A percentile compares a stretch with the other conserved stretches of the same genome.
Conservation (phyloP, 37 sponge, comb jelly and placozoan genomes). For the Beroe ovata region DNA sequence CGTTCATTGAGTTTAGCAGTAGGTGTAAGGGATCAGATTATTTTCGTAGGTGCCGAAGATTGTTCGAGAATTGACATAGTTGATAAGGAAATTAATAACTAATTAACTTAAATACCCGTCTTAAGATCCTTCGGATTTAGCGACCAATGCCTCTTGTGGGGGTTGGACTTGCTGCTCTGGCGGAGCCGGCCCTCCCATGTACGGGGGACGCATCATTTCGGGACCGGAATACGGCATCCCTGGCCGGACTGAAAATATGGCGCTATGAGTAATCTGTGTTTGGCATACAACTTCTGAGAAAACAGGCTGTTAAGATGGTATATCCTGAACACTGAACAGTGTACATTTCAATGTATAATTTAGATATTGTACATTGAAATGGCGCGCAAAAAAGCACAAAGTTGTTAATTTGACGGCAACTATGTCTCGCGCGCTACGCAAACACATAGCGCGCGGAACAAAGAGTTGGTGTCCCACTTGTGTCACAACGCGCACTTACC, state of each 20-base stretch:
- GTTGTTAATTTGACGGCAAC: not conserved
- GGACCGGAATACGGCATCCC: not conserved
- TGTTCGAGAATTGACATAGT: no score
- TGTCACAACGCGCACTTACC: not conserved
- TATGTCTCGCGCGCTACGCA: not conserved
- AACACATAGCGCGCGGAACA: not conserved
- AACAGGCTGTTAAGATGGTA: no score
- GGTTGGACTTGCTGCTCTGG: not conserved
- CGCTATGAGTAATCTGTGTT: no score
- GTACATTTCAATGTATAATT: no score
- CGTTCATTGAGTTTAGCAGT: no score
- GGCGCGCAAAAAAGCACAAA: not conserved
- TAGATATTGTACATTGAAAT: no score
- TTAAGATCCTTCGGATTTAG: not conserved
- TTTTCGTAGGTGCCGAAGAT: no score
- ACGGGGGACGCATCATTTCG: slow-evolving; percentile 49
- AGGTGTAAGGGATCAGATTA: no score
- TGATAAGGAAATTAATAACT: no score
- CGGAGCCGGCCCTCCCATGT: slow-evolving; percentile 16
- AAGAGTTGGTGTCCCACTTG: not conserved
- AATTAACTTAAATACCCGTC: no score
- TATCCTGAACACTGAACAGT: no score
- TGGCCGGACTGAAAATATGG: slow-evolving; percentile 7
- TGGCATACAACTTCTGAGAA: no score
- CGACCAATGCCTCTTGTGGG: not conserved